Evolutionary conservation across 2,113 vertebrate species (phyloP), one percentile per base, ranked within the genome.

Genomic region (Phrynosoma platyrhinos): DNA sequence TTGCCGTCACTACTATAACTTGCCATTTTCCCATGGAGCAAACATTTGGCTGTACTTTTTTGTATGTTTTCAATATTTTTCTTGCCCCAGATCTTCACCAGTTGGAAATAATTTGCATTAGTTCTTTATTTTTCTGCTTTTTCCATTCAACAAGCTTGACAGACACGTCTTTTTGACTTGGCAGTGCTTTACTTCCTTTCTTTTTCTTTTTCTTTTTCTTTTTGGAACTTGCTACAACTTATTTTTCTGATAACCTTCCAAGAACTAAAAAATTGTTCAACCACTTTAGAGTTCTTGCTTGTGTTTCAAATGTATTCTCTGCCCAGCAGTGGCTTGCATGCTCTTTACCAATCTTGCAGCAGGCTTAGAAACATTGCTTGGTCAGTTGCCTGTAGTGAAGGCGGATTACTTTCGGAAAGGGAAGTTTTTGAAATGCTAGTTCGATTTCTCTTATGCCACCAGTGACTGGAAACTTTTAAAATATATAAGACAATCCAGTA

Each of bases 71-170:
- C 58, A 79, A 21, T 3, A 30, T 71, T 71, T 71, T 62, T 47
- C 53, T 32, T 52, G 40, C 75, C 40, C 72, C 47, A n/a, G 9
- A 77, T 77, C 9, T 77, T 68, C 58, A 77, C 30, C 55, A 83
- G 42, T 88, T 88, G 72, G 87, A 88, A 88, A 83, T 80, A 83
- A 68, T 88, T 88, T 83, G 80, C 42, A 68, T 77, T 66, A 27
- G 23, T 83, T 77, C 80, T 68, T 83, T 47, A 79, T 52, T n/a
- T 77, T 25, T 88, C 72, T 68, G 23, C 47, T 77, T 88, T 83
- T 88, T 66, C 42, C 27, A 30, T 68, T 62, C 86, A 82, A 40
- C 72, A 88, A 68, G 13, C 13, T 88, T 77, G 58, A 83, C 58
- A 83, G 32, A 76, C 8, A 27, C 58, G 3, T 82, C 55, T 42